A percentile compares a stretch with the other conserved stretches of the same genome.
phyloP scores from a whole-genome alignment of 2,888 invertebrate genomes.

The Ophioninae sp. region DNA sequence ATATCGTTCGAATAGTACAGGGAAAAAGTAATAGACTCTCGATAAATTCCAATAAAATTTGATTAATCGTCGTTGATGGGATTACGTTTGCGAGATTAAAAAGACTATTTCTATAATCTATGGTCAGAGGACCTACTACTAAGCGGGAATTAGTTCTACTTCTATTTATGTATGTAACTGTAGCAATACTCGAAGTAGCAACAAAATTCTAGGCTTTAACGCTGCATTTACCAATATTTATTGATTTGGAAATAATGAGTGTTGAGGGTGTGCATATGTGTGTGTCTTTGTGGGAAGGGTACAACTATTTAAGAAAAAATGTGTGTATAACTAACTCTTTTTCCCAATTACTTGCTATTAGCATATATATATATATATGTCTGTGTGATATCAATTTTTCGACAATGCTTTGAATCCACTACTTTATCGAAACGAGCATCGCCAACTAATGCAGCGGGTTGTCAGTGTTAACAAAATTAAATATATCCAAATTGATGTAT shows the following conservation, averaged over 20 bases:
- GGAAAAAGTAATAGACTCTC: not conserved
- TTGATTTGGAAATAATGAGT: slow-evolving; percentile 42
- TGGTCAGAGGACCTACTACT: slow-evolving; percentile 66
- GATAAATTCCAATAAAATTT: slow-evolving; percentile 21
- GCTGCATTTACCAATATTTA: slow-evolving; percentile 41
- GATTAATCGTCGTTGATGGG: slow-evolving; percentile 9
- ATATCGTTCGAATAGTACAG: slow-evolving; percentile 8
- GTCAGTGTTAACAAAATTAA: slow-evolving; percentile 53
- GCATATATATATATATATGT: slow-evolving; percentile 17
- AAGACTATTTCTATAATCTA: slow-evolving; percentile 57
- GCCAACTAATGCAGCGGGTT: slow-evolving; percentile 66
- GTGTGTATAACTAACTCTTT: slow-evolving; percentile 5
- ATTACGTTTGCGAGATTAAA: slow-evolving; percentile 14
- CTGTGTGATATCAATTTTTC: slow-evolving; percentile 54
- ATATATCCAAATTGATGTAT: too few species aligned
- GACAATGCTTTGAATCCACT: slow-evolving; percentile 64
- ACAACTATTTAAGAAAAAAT: slow-evolving; percentile 8
- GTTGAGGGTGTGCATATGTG: not conserved
- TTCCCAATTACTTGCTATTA: slow-evolving; percentile 49
- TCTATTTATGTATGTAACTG: slow-evolving; percentile 36
- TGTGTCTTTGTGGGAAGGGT: not conserved
- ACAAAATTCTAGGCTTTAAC: slow-evolving; percentile 58
- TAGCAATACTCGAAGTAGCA: slow-evolving; percentile 58
- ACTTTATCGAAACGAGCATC: slow-evolving; percentile 63
- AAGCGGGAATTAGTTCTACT: slow-evolving; percentile 67